Conservation (phyloP, 1,140 invertebrate genomes). For the Drosophila bocqueti region DNA sequence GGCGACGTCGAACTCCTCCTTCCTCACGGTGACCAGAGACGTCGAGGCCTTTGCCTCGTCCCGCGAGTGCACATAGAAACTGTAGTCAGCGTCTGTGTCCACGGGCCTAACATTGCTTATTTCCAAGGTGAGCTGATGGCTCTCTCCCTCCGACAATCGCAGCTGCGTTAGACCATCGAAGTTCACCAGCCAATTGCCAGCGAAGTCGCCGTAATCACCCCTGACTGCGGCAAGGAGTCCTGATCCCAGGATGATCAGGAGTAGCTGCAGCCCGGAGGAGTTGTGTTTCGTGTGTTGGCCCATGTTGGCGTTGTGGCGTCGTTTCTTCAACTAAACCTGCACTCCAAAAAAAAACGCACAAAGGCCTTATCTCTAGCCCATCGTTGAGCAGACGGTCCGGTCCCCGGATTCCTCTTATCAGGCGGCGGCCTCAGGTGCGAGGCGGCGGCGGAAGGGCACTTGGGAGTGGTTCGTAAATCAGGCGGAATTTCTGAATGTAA, state of each 20-base stretch:
- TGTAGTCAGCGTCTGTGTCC: background rate
- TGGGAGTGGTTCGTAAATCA: slow-evolving; percentile 26
- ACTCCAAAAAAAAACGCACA: slow-evolving; percentile 14
- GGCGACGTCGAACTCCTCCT: slow-evolving; percentile 15
- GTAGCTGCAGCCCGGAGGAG: background rate
- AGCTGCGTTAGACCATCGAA: slow-evolving; percentile 22
- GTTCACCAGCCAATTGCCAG: slow-evolving; percentile 50
- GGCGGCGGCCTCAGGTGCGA: slow-evolving; percentile 18
- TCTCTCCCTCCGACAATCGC: background rate
- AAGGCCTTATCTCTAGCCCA: slow-evolving; percentile 27
- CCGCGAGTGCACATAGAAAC: slow-evolving; percentile 17
- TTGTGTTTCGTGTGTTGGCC: background rate
- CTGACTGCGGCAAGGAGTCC: background rate
- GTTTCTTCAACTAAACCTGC: slow-evolving; percentile 17
- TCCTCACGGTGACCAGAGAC: background rate
- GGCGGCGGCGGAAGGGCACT: background rate
- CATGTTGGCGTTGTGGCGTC: slow-evolving; percentile 31
- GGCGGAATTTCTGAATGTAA: slow-evolving; percentile 5
- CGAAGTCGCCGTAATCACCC: slow-evolving; percentile 51
- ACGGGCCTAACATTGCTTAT: slow-evolving; percentile 25
- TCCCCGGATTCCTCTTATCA: slow-evolving; percentile 24
- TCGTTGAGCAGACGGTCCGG: slow-evolving; percentile 9
- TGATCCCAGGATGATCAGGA: background rate
- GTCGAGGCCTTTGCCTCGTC: slow-evolving; percentile 4
- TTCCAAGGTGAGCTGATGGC: background rate